Percentiles rank a stretch among this genome's conserved stretches.
These are phyloP conservation scores for Pampus argenteus DNA, from an alignment of 2,797 vertebrate species.

Conservation along the genomic window DNA sequence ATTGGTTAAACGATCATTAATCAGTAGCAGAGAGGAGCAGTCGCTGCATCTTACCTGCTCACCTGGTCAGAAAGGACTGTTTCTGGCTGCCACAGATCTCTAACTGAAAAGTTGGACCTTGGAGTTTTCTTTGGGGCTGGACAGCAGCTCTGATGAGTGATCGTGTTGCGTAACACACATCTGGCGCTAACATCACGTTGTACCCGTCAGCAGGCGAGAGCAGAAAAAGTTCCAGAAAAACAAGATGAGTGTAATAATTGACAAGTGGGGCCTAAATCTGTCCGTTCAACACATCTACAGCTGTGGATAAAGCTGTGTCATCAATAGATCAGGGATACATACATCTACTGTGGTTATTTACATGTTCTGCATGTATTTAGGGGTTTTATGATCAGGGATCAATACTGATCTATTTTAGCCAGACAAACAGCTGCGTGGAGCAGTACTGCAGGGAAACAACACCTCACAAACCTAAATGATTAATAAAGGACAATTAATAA, in stretches of 20 bases:
- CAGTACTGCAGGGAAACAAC: background rate
- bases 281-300: no score
- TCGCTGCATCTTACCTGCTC: slow-evolving; percentile 75
- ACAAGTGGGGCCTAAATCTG: no score
- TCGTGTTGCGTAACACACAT: slow-evolving; percentile 65
- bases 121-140: slow-evolving; percentile 66
- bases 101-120: slow-evolving; percentile 79
- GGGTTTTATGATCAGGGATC: background rate
- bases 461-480: background rate
- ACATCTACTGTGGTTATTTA: background rate
- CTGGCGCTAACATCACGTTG: slow-evolving; percentile 67
- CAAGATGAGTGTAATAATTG: slow-evolving; percentile 77
- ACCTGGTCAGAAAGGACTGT: slow-evolving; percentile 48
- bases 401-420: no score
- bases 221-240: slow-evolving; percentile 24
- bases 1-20: background rate
- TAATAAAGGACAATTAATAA: no score
- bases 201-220: slow-evolving; percentile 45
- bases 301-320: no score
- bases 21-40: slow-evolving; percentile 12
- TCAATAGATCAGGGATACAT: background rate
- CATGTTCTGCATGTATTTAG: background rate
- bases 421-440: no score
- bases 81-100: slow-evolving; percentile 37
- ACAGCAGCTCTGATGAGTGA: slow-evolving; percentile 3